These are phyloP conservation scores for Papilio elwesi DNA, from an alignment of 2,888 invertebrate species.

Conservation along the genomic window DNA sequence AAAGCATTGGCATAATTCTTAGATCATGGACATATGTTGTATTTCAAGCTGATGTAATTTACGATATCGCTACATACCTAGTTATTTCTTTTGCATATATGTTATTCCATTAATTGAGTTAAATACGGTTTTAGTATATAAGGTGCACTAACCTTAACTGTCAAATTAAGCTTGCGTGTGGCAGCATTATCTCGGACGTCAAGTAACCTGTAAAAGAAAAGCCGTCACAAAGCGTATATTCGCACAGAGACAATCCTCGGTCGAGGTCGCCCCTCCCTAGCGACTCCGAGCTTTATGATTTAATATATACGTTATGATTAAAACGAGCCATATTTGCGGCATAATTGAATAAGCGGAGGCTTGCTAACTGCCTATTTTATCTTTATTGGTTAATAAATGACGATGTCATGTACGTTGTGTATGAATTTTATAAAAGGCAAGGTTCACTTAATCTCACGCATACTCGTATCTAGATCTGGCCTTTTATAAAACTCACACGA, in stretches of 20 bases:
- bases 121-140: neutral
- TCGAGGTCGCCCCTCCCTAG: slow-evolving; percentile 53
- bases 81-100: slow-evolving; percentile 3
- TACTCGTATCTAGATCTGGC: slow-evolving; percentile 15
- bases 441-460: slow-evolving; percentile 30
- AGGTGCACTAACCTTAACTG: slow-evolving; percentile 11
- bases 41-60: slow-evolving; percentile 29
- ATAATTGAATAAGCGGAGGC: slow-evolving; percentile 46
- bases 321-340: slow-evolving; percentile 42
- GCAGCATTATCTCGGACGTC: slow-evolving; percentile 26
- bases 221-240: slow-evolving; percentile 44
- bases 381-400: slow-evolving; percentile 40
- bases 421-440: slow-evolving; percentile 35
- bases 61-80: neutral
- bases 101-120: neutral
- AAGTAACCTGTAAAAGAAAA: slow-evolving; percentile 18
- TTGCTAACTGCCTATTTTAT: slow-evolving; percentile 38
- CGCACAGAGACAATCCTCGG: slow-evolving; percentile 48
- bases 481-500: slow-evolving; percentile 25
- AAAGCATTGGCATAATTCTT: slow-evolving; percentile 27
- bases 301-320: slow-evolving; percentile 43
- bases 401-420: slow-evolving; percentile 38
- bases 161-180: slow-evolving; percentile 26
- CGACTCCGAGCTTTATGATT: slow-evolving; percentile 47
- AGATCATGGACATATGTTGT: slow-evolving; percentile 31